Conservation (phyloP, 2,888 invertebrate species). For the Beris morrisii region DNA sequence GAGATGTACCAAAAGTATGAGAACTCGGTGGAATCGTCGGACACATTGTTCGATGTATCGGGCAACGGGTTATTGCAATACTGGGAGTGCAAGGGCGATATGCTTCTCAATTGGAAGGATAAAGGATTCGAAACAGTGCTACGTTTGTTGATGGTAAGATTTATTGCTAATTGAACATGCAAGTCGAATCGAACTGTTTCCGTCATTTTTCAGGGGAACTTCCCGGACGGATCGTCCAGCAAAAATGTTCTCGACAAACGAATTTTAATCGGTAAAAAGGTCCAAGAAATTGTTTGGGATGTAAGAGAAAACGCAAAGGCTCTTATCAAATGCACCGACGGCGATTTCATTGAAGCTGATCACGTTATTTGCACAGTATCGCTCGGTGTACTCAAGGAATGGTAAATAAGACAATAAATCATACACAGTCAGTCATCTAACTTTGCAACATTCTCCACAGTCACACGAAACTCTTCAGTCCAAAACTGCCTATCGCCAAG, state of each 20-base stretch:
- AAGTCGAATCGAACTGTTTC: neutral
- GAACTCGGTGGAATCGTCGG: conserved; percentile 61
- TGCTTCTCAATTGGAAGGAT: conserved; percentile 72
- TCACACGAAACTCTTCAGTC: conserved; percentile 56
- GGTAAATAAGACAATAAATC: conserved; percentile 44
- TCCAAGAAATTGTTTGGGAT: conserved; percentile 48
- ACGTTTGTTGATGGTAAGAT: conserved; percentile 66
- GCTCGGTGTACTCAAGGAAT: conserved; percentile 64
- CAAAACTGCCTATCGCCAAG: conserved; percentile 58
- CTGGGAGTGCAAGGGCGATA: conserved; percentile 70
- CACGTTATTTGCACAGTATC: conserved; percentile 65
- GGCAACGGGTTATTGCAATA: conserved; percentile 65
- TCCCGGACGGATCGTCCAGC: neutral
- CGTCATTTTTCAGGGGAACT: conserved; percentile 13
- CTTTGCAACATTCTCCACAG: conserved; percentile 12
- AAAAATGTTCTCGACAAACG: conserved; percentile 47
- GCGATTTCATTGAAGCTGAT: conserved; percentile 58
- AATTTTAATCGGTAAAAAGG: conserved; percentile 47
- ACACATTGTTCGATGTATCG: conserved; percentile 69
- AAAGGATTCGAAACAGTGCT: conserved; percentile 70
- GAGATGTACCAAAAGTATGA: conserved; percentile 63
- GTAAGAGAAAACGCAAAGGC: conserved; percentile 41
- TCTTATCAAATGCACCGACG: conserved; percentile 52
- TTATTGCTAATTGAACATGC: neutral
- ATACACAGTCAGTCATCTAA: neutral